These are phyloP conservation scores for Bimastos eiseni DNA, from an alignment of 2,888 invertebrate species.

Conservation along the genomic window DNA sequence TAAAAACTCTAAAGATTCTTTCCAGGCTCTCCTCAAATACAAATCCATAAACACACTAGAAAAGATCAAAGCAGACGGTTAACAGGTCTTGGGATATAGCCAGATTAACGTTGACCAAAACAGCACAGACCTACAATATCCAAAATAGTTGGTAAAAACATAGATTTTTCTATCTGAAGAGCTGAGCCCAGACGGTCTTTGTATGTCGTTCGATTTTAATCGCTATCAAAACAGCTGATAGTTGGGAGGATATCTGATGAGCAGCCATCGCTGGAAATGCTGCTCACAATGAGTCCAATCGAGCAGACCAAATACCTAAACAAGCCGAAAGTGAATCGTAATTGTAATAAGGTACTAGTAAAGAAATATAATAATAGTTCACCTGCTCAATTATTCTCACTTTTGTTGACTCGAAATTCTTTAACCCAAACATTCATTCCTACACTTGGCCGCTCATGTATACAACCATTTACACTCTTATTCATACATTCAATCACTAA, in stretches of 20 bases:
- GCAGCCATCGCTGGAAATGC: slow-evolving; percentile 68
- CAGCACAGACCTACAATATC: background rate
- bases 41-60: background rate
- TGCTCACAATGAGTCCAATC: slow-evolving; percentile 74
- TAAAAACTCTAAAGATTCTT: background rate
- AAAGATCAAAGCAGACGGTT: background rate
- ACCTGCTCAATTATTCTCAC: background rate
- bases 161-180: background rate
- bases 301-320: slow-evolving; percentile 71
- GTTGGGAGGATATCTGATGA: slow-evolving; percentile 72
- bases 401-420: background rate
- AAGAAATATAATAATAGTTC: background rate
- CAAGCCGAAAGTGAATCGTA: slow-evolving; percentile 14
- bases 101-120: background rate
- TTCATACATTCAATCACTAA: too few species aligned
- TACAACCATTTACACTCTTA: too few species aligned
- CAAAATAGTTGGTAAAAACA: slow-evolving; percentile 14
- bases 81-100: background rate
- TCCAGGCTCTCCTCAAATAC: background rate
- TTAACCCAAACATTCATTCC: too few species aligned
- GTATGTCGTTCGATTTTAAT: background rate
- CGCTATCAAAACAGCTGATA: slow-evolving; percentile 73
- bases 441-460: too few species aligned
- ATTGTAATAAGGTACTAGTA: background rate
- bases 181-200: background rate